Conservation (phyloP, 2,888 invertebrate species). For the Polydrusus cervinus region DNA sequence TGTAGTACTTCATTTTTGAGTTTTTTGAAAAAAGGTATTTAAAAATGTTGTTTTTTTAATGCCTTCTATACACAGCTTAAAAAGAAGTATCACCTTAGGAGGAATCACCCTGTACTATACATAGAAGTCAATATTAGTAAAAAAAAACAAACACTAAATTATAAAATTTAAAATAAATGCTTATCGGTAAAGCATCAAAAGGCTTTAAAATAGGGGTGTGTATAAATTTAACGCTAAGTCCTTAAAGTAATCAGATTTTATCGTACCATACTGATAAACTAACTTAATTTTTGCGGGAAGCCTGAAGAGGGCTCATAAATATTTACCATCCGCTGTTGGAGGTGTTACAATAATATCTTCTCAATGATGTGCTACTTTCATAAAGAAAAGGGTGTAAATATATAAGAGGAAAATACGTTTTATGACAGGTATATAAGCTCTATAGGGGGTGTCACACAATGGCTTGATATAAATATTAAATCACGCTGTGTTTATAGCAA, state of each 20-base stretch:
- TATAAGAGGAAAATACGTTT: conserved; percentile 46
- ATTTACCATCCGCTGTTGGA: conserved; percentile 13
- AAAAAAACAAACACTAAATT: too few relatives aligned
- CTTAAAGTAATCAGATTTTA: neutral
- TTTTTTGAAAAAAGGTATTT: too few relatives aligned
- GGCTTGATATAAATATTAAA: conserved; percentile 57
- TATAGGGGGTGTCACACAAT: conserved; percentile 48
- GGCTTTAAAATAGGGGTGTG: too few relatives aligned
- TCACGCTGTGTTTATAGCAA: conserved; percentile 62
- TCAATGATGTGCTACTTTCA: conserved; percentile 37
- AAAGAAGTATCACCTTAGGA: too few relatives aligned
- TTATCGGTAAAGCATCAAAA: too few relatives aligned
- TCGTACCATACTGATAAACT: conserved; percentile 6
- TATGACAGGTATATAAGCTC: conserved; percentile 46
- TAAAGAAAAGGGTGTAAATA: conserved; percentile 48
- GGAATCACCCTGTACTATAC: too few relatives aligned
- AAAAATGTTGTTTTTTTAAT: too few relatives aligned
- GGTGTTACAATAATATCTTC: conserved; percentile 37
- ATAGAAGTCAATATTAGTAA: too few relatives aligned
- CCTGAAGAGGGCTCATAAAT: conserved; percentile 10
- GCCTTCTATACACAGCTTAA: too few relatives aligned
- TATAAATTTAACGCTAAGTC: neutral
- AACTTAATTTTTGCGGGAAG: conserved; percentile 18
- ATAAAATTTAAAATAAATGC: too few relatives aligned
- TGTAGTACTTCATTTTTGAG: too few relatives aligned